Evolutionary conservation across 1,140 invertebrate species (phyloP).

Genomic region (Triops cancriformis): DNA sequence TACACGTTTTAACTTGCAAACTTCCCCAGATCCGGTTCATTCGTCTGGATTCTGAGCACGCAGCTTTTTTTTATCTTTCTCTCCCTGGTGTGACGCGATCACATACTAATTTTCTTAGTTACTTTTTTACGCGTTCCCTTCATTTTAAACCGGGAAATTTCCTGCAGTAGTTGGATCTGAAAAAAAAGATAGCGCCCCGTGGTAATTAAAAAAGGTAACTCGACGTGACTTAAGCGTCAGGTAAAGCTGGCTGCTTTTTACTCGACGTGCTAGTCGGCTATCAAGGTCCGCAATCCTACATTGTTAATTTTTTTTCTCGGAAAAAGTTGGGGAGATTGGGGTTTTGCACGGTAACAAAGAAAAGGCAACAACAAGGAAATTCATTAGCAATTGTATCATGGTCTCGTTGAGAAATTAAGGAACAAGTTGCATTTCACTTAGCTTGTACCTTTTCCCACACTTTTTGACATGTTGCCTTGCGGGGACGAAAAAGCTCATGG

Average conservation of each 20-base stretch:
- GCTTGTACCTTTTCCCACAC: not conserved
- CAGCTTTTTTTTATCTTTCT: not conserved
- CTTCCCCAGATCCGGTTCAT: not conserved
- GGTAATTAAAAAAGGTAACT: not conserved
- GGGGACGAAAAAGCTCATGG: conserved; percentile 3
- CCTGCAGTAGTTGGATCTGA: not conserved
- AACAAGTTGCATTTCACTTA: too few relatives aligned
- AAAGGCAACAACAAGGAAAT: not conserved
- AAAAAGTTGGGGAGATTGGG: too few relatives aligned
- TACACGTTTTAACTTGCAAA: not conserved
- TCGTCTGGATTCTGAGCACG: not conserved
- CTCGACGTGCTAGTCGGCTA: too few relatives aligned
- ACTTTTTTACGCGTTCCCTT: not conserved
- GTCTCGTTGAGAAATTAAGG: not conserved
- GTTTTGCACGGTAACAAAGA: too few relatives aligned
- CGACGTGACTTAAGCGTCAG: too few relatives aligned
- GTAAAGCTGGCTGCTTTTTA: too few relatives aligned
- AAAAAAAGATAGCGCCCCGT: not conserved
- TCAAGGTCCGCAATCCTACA: too few relatives aligned
- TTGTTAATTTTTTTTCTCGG: too few relatives aligned
- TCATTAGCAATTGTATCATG: conserved; percentile 6
- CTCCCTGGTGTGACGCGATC: not conserved
- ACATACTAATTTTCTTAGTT: not conserved
- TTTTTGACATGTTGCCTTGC: not conserved
- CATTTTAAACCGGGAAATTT: not conserved